Evolutionary conservation across 1,140 invertebrate species (phyloP).

Genomic region (Drosophila obscura): DNA sequence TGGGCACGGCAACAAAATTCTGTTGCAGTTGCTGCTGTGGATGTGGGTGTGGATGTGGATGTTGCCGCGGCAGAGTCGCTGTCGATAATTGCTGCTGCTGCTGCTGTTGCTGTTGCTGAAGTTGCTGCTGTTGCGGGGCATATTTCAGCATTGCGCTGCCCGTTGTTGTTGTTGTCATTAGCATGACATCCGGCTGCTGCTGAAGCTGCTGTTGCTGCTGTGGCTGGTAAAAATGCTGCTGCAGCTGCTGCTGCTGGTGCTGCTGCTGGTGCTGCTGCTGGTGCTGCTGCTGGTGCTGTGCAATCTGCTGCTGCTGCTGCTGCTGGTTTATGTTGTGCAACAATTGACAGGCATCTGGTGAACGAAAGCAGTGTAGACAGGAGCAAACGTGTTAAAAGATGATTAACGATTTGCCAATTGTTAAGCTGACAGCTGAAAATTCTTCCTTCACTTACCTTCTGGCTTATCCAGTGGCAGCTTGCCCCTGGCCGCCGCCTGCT

Average conservation of each 20-base stretch:
- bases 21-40: constrained; percentile 60
- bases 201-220: constrained; percentile 53
- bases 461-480: constrained; percentile 56
- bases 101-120: constrained; percentile 43
- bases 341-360: constrained; percentile 81
- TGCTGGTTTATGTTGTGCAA: constrained; percentile 77
- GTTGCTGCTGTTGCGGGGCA: constrained; percentile 69
- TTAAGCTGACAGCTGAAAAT: constrained; percentile 61
- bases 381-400: constrained; percentile 53
- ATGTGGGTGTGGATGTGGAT: constrained; percentile 62
- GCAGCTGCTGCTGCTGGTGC: constrained; percentile 50
- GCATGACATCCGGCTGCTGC: constrained; percentile 78
- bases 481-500: constrained; percentile 35
- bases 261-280: constrained; percentile 64
- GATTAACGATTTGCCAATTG: constrained; percentile 75
- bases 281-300: constrained; percentile 66
- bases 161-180: constrained; percentile 78
- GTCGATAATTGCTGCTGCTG: constrained; percentile 68
- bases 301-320: constrained; percentile 58
- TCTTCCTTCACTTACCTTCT: constrained; percentile 57
- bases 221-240: constrained; percentile 19
- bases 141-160: constrained; percentile 73
- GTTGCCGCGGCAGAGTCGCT: constrained; percentile 70
- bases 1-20: constrained; percentile 77
- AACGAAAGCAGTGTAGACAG: constrained; percentile 49